Evolutionary conservation across 2,888 invertebrate genomes (phyloP).

Genomic region (Euzophera pinguis): DNA sequence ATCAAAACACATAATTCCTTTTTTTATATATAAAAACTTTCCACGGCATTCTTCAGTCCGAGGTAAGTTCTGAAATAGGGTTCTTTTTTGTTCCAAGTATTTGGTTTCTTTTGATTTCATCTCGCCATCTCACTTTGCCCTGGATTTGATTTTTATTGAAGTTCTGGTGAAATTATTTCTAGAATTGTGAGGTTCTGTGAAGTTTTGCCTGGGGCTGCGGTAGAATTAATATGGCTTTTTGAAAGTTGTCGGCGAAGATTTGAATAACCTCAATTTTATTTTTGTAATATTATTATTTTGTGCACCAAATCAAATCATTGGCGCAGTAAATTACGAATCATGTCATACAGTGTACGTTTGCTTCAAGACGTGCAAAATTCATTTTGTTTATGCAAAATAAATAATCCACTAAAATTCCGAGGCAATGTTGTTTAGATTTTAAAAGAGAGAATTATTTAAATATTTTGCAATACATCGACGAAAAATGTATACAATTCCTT

Average conservation of each 20-base stretch:
- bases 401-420: too few species aligned
- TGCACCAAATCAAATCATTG: too few species aligned
- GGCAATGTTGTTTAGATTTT: too few species aligned
- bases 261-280: too few species aligned
- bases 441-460: too few species aligned
- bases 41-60: neutral
- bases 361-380: too few species aligned
- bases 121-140: constrained; percentile 1
- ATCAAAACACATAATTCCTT: neutral
- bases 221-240: neutral
- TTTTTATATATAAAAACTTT: too few species aligned
- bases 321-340: too few species aligned
- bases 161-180: neutral
- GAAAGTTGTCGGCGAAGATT: neutral
- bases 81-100: neutral
- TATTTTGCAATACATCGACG: too few species aligned
- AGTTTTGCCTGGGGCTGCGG: neutral
- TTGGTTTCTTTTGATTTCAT: neutral
- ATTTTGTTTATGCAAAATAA: too few species aligned
- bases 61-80: neutral
- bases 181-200: neutral
- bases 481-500: too few species aligned
- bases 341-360: too few species aligned
- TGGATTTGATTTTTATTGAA: neutral
- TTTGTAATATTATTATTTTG: neutral